Base-by-base conservation (phyloP, 2,113 vertebrate species). In the Mionectes macconnelli region DNA sequence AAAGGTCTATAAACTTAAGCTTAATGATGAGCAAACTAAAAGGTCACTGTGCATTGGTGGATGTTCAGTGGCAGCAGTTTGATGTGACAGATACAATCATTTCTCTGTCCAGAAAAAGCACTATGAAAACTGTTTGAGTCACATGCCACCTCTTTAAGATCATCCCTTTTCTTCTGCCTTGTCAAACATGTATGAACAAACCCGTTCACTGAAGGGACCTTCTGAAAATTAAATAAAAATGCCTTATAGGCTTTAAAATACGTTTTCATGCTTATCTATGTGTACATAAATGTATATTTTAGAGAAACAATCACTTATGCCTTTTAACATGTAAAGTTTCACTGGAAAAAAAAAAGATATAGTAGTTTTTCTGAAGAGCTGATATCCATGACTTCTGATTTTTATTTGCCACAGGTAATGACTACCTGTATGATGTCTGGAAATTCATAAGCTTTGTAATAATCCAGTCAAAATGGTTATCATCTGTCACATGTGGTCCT, bases 11-110 rank as follows among this genome's bases (percentile, higher is more conserved):
- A 40, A 90, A 83, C 66, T 80, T 91, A 55, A 82, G 77, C 83
- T 96, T 94, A 95, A 96, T 70, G 84, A 50, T 25, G 19, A 96
- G 55, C 63, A 90, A 96, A 95, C 25, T 15, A 33, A 96, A 97
- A 96, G 95, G 77, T 91, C 81, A 93, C 60, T 93, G 76, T 67
- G 62, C 47, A 70, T 84, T 57, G 62, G 85, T 23, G n/a, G 37
- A n/a, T 21, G 80, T 42, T 44, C 24, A 77, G 63, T 49, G 56
- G 64, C 28, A 90, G 37, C 39, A 47, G 45, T 31, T 76, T 45
- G 88, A 90, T 60, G 72, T 62, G 85, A 91, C 33, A 68, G 57
- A 86, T 45, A 64, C 17, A 90, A 79, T 57, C 75, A 70, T 57
- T 56, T 66, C 59, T 53, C 27, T 56, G 73, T 25, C 57, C 59